Percentiles rank a stretch among this genome's conserved stretches.
Evolutionary conservation across 2,888 invertebrate species (phyloP).

Genomic region (Pseudoips prasinana): DNA sequence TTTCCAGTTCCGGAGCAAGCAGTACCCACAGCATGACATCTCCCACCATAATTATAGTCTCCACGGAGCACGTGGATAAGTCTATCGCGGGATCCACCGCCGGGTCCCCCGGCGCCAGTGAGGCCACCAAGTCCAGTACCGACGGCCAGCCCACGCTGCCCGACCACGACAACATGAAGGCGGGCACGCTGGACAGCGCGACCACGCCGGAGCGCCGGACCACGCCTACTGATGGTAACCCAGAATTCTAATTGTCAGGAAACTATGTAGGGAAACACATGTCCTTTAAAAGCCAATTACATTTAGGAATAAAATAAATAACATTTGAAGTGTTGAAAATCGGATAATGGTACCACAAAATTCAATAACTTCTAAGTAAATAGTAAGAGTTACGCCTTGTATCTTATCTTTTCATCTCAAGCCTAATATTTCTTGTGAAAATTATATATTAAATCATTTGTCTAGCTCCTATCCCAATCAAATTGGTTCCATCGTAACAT

Average conservation of each 20-base stretch:
- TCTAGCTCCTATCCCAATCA: too few species aligned
- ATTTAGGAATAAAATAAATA: too few species aligned
- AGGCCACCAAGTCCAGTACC: constrained; percentile 33
- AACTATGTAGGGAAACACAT: too few species aligned
- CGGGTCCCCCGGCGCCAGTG: constrained; percentile 33
- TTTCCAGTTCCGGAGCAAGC: constrained; percentile 55
- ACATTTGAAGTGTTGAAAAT: too few species aligned
- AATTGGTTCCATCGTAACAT: too few species aligned
- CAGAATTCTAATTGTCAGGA: neutral
- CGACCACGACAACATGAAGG: constrained; percentile 72
- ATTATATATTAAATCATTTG: too few species aligned
- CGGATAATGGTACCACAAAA: too few species aligned
- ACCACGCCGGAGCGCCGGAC: constrained; percentile 58
- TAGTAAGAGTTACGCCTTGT: too few species aligned
- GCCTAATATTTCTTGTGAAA: too few species aligned
- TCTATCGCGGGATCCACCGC: constrained; percentile 52
- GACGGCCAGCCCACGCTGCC: constrained; percentile 51
- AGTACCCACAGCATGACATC: constrained; percentile 71
- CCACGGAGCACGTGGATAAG: constrained; percentile 57
- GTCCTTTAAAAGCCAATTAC: too few species aligned
- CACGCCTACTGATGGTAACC: constrained; percentile 65
- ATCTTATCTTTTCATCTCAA: too few species aligned
- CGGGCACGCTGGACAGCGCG: constrained; percentile 53
- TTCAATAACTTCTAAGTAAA: too few species aligned
- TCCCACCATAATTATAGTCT: constrained; percentile 46